Conservation (phyloP, 2,113 vertebrate species). For the Syngnathus scovelli region DNA sequence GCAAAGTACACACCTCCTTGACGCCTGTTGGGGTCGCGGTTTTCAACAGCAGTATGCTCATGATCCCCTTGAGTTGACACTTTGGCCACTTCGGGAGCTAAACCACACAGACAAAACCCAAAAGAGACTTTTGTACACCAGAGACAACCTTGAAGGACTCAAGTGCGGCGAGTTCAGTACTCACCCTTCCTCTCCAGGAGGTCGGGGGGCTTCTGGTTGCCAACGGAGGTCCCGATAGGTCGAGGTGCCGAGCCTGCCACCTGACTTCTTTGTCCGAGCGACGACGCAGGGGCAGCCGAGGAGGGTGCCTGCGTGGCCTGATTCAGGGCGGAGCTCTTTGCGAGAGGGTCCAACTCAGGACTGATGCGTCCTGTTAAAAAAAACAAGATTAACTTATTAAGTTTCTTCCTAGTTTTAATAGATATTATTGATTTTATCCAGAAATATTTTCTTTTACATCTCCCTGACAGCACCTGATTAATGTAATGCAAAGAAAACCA, state of each 20-base stretch:
- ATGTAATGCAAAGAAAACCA: background rate
- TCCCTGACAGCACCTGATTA: too few relatives aligned
- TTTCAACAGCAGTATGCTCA: slow-evolving; percentile 82
- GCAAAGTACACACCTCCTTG: slow-evolving; percentile 72
- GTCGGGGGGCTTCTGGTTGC: slow-evolving; percentile 81
- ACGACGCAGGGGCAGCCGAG: slow-evolving; percentile 56
- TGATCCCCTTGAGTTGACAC: slow-evolving; percentile 72
- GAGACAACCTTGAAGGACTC: background rate
- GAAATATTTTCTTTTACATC: too few relatives aligned
- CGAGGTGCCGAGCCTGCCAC: slow-evolving; percentile 55
- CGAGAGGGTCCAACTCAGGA: slow-evolving; percentile 78
- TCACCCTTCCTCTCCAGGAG: slow-evolving; percentile 84
- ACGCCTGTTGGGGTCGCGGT: slow-evolving; percentile 72
- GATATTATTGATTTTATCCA: too few relatives aligned
- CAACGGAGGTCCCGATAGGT: slow-evolving; percentile 60
- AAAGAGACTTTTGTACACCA: too few relatives aligned
- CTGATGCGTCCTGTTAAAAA: slow-evolving; percentile 75
- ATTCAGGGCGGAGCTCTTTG: slow-evolving; percentile 80
- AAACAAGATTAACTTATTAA: background rate
- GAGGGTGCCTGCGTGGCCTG: slow-evolving; percentile 78
- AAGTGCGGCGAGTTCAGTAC: background rate
- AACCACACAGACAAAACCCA: slow-evolving; percentile 5
- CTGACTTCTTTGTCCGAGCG: slow-evolving; percentile 79
- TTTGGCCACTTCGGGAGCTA: slow-evolving; percentile 81
- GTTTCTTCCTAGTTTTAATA: too few relatives aligned